phyloP scores from a whole-genome alignment of 2,113 vertebrate species.

The Etheostoma spectabile region DNA sequence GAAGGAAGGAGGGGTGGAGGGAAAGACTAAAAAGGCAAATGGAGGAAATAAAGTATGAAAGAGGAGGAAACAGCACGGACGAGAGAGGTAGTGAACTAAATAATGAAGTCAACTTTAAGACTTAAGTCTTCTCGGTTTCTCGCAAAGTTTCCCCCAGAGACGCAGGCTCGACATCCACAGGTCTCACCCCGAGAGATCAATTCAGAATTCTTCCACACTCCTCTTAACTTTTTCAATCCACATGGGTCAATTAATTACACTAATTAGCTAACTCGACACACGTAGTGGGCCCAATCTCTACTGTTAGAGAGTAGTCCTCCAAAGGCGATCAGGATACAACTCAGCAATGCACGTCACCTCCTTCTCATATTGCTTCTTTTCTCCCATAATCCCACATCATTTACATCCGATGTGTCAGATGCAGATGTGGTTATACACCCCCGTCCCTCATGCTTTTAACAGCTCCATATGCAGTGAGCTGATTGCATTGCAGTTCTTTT shows the following conservation, averaged over 20 bases:
- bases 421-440: slow-evolving; percentile 8
- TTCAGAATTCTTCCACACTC: neutral
- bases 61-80: slow-evolving; percentile 37
- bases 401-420: slow-evolving; percentile 22
- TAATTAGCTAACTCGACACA: neutral
- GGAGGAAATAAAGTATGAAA: slow-evolving; percentile 42
- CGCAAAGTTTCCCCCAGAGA: neutral
- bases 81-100: slow-evolving; percentile 53
- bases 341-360: neutral
- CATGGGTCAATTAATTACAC: neutral
- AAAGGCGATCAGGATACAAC: neutral
- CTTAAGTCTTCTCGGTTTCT: neutral
- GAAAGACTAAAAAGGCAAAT: slow-evolving; percentile 28
- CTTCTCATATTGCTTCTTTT: neutral
- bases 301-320: neutral
- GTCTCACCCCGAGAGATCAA: neutral
- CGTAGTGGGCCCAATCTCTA: neutral
- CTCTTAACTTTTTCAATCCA: neutral
- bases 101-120: slow-evolving; percentile 39
- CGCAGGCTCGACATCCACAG: neutral
- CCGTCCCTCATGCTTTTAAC: neutral
- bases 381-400: slow-evolving; percentile 18
- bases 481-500: slow-evolving; percentile 48
- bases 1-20: slow-evolving; percentile 2
- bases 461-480: slow-evolving; percentile 36